Percentiles rank a stretch among this genome's conserved stretches.
phyloP scores from a whole-genome alignment of 92 coral and sea anemone genomes.

The Porites divaricata region DNA sequence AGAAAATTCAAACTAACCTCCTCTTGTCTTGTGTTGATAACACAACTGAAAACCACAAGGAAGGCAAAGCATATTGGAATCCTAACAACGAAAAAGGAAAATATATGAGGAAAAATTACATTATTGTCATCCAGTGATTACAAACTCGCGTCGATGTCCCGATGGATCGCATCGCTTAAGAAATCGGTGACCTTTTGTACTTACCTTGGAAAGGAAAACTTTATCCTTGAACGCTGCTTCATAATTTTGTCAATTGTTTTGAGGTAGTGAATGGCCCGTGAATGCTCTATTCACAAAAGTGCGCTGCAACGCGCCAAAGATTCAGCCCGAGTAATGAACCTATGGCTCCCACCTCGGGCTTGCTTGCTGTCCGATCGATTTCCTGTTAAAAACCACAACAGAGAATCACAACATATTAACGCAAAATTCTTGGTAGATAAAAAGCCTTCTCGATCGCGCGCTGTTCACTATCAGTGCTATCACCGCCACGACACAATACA shows the following conservation, averaged over 20 bases:
- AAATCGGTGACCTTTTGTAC: not conserved
- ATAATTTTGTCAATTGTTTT: not conserved
- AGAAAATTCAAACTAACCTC: conserved; percentile 38
- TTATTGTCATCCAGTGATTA: conserved; percentile 9
- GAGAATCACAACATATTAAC: conserved; percentile 1
- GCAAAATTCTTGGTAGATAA: not conserved
- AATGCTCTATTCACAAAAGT: conserved; percentile 1
- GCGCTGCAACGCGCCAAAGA: not conserved
- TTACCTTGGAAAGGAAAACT: conserved; percentile 9
- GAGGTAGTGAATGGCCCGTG: not conserved
- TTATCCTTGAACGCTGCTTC: conserved; percentile 32
- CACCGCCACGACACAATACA: conserved; percentile 14
- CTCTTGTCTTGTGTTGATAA: conserved; percentile 24
- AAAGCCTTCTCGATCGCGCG: not conserved
- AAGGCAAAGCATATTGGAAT: not conserved
- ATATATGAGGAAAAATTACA: not conserved
- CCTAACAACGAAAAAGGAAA: conserved; percentile 21
- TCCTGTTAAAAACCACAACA: conserved; percentile 25
- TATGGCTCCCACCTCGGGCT: not conserved
- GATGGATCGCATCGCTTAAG: not conserved
- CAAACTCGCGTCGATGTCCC: not conserved
- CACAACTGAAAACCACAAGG: conserved; percentile 23
- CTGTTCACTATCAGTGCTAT: conserved; percentile 13
- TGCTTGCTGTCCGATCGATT: conserved; percentile 34
- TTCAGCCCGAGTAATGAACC: conserved; percentile 4